Conservation (phyloP, 2,888 invertebrate species). For the Cephonodes hylas region DNA sequence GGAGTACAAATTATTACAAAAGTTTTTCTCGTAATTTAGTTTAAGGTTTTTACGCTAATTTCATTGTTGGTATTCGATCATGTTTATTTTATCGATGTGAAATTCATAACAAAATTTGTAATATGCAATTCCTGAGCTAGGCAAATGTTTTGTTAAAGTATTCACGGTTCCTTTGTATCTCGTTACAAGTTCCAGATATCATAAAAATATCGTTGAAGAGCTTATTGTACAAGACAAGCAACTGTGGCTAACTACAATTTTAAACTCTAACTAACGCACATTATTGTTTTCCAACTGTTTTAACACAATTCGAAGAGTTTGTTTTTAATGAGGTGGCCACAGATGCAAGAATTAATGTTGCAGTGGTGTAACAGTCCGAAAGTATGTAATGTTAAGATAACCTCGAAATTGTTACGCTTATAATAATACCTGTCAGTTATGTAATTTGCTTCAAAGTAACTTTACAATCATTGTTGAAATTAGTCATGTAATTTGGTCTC, state of each 20-base stretch:
- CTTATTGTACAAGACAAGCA: not conserved
- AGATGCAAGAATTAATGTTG: not conserved
- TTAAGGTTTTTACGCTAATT: conserved; percentile 55
- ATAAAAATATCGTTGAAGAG: not conserved
- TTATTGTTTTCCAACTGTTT: not conserved
- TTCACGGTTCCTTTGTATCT: not conserved
- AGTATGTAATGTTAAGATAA: conserved; percentile 22
- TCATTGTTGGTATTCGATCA: conserved; percentile 19
- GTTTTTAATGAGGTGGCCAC: not conserved
- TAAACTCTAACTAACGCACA: not conserved
- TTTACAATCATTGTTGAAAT: conserved; percentile 16
- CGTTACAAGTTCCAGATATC: not conserved
- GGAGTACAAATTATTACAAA: conserved; percentile 72
- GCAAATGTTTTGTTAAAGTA: not conserved
- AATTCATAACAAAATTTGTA: not conserved
- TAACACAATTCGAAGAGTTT: not conserved
- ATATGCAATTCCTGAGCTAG: not conserved
- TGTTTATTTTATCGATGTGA: conserved; percentile 14
- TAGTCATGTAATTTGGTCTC: conserved; percentile 15
- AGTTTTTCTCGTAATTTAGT: conserved; percentile 65
- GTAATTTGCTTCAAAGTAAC: conserved; percentile 31
- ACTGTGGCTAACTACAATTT: not conserved
- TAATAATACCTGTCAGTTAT: conserved; percentile 39
- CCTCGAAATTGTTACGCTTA: conserved; percentile 52
- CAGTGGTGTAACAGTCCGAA: not conserved